phyloP scores from a whole-genome alignment of 2,797 vertebrate genomes.

The Anguilla pacifica region DNA sequence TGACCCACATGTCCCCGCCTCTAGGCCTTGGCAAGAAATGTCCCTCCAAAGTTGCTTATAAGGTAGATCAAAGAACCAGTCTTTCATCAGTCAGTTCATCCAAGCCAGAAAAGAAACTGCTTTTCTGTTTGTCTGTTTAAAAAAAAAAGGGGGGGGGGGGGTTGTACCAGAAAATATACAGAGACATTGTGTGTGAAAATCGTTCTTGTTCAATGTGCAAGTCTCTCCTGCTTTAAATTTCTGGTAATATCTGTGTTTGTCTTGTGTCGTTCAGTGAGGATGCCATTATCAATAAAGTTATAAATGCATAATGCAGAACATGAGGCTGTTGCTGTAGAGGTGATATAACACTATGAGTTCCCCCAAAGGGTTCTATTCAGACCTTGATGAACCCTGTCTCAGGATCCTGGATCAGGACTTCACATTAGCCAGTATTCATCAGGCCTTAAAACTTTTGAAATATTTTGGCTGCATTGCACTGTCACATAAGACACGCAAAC shows the following conservation, averaged over 20 bases:
- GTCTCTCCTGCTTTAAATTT: neutral
- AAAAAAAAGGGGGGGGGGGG: neutral
- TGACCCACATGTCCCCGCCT: slow-evolving; percentile 99
- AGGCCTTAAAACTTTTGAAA: neutral
- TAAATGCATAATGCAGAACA: neutral
- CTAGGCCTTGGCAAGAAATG: slow-evolving; percentile 99
- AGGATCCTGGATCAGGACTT: no score
- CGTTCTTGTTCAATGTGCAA: slow-evolving; percentile 21
- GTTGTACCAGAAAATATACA: slow-evolving; percentile 15
- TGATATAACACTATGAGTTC: neutral
- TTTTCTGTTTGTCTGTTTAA: slow-evolving; percentile 18
- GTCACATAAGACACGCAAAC: neutral
- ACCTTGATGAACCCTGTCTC: neutral
- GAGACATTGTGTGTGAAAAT: slow-evolving; percentile 13
- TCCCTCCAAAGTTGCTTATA: slow-evolving; percentile 99
- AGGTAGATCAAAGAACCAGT: slow-evolving; percentile 80
- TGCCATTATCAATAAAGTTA: neutral
- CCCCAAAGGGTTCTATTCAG: neutral
- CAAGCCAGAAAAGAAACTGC: neutral
- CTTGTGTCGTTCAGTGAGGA: neutral
- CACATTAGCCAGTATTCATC: neutral
- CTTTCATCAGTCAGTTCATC: slow-evolving; percentile 17
- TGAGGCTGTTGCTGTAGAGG: neutral
- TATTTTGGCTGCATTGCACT: neutral
- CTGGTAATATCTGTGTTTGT: neutral